Evolutionary conservation across 2,888 invertebrate species (phyloP).

Genomic region (Megaustenia siamemsis): DNA sequence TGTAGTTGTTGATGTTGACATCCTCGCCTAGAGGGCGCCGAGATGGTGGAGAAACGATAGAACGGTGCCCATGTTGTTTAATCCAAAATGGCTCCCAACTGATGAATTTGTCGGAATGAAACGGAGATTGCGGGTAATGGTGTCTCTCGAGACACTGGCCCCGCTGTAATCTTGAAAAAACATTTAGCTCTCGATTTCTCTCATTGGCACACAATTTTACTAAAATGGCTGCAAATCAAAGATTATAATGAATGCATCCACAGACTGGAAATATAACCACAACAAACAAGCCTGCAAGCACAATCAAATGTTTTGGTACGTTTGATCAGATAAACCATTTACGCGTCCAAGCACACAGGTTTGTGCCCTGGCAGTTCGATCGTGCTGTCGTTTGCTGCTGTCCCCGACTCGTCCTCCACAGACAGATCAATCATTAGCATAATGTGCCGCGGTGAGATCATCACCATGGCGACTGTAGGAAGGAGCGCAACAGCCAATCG

Average conservation of each 20-base stretch:
- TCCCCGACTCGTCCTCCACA: conserved; percentile 36
- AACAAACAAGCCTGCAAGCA: background rate
- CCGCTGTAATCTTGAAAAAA: background rate
- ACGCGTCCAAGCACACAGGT: conserved; percentile 16
- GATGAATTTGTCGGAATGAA: conserved; percentile 46
- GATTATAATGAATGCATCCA: background rate
- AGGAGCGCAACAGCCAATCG: conserved; percentile 50
- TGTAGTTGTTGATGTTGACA: conserved; percentile 92
- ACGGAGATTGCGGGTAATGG: too few relatives aligned
- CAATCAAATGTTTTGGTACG: background rate
- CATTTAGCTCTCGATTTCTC: conserved; percentile 20
- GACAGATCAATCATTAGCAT: conserved; percentile 59
- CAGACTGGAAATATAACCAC: background rate
- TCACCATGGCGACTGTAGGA: conserved; percentile 70
- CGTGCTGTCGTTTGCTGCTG: conserved; percentile 35
- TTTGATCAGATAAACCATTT: background rate
- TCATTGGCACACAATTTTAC: background rate
- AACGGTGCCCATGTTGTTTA: conserved; percentile 91
- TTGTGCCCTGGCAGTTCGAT: conserved; percentile 14
- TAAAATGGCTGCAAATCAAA: too few relatives aligned
- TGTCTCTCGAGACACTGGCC: conserved; percentile 18
- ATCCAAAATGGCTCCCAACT: conserved; percentile 48
- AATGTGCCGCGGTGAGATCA: conserved; percentile 68
- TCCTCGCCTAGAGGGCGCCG: conserved; percentile 86
- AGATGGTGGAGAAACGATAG: conserved; percentile 93